phyloP scores from a whole-genome alignment of 2,888 invertebrate species.

The Ferrisia virgata region DNA sequence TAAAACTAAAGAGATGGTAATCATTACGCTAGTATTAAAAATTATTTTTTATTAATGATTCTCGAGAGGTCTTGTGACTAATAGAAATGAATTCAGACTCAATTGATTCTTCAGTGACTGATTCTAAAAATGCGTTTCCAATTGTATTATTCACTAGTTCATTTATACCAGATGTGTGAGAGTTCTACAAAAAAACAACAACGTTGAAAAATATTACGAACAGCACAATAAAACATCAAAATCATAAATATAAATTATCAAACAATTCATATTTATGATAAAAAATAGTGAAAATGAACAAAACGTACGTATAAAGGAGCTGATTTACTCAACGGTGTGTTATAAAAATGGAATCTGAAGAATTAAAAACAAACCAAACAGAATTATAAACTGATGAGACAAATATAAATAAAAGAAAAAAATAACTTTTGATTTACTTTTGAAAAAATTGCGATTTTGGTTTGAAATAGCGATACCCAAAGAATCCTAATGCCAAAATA shows the following conservation, averaged over 20 bases:
- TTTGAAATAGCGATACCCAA: background rate
- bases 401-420: background rate
- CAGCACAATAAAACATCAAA: too few relatives aligned
- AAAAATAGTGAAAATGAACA: background rate
- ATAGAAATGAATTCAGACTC: background rate
- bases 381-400: background rate
- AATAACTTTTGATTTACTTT: background rate
- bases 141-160: background rate
- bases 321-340: background rate
- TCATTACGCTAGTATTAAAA: background rate
- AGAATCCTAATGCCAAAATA: background rate
- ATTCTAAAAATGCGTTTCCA: background rate
- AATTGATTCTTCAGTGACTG: background rate
- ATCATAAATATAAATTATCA: background rate
- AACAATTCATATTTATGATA: too few relatives aligned
- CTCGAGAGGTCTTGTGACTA: background rate
- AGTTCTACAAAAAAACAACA: background rate
- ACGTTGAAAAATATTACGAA: background rate
- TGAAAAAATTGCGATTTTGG: conserved; percentile 21
- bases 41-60: background rate
- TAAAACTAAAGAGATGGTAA: background rate
- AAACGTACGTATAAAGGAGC: background rate
- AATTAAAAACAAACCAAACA: background rate
- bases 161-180: background rate
- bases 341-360: conserved; percentile 15